Percentiles rank a stretch among this genome's conserved stretches.
Conservation (phyloP, 64 coral and sea anemone genomes). For the Stichodactyla mertensii region DNA sequence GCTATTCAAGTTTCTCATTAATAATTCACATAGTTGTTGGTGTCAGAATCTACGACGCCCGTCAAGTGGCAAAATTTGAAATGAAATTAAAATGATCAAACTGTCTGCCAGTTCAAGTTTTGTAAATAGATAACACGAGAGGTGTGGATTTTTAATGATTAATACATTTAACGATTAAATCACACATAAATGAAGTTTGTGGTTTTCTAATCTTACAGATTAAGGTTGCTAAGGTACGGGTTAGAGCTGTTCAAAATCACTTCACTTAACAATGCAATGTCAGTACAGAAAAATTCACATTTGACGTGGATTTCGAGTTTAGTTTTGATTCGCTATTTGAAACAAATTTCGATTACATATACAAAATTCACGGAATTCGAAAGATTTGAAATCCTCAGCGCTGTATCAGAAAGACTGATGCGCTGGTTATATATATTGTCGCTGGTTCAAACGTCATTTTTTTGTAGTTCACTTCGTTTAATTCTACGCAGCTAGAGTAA, state of each 20-base stretch:
- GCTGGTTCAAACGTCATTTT: no score
- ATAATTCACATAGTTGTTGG: no score
- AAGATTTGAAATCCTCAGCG: neutral
- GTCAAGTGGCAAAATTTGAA: no score
- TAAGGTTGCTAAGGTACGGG: neutral
- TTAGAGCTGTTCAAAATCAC: neutral
- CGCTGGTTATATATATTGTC: no score
- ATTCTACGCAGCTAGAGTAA: neutral
- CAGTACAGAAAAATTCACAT: neutral
- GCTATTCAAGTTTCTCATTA: no score
- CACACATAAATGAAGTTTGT: neutral
- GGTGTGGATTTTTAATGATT: neutral
- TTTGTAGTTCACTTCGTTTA: neutral
- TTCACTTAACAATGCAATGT: neutral
- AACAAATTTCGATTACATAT: neutral
- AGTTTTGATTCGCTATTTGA: neutral
- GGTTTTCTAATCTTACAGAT: constrained; percentile 8
- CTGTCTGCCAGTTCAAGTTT: no score
- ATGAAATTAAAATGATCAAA: no score
- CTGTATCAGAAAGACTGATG: neutral
- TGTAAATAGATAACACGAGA: neutral
- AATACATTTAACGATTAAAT: constrained; percentile 8
- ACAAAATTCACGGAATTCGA: neutral
- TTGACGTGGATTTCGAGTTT: neutral
- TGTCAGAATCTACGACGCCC: no score